A percentile compares a stretch with the other conserved stretches of the same genome.
Conservation (phyloP, 2,797 vertebrate genomes). For the Hydrolagus colliei region DNA sequence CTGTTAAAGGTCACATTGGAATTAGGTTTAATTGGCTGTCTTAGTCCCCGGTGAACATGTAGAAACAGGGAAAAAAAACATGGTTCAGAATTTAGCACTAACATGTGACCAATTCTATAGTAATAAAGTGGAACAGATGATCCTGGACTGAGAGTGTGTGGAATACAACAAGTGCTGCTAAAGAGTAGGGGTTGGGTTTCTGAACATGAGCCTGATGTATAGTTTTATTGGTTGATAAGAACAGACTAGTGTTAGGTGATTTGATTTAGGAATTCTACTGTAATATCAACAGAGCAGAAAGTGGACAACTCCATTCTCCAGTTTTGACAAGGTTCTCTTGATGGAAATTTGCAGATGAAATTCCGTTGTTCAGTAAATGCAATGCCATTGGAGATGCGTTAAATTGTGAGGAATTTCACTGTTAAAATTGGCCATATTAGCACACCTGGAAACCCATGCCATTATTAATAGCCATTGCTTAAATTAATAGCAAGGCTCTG, state of each 20-base stretch:
- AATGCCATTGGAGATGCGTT: too few species aligned
- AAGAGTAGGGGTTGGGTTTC: background rate
- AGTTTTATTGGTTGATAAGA: constrained; percentile 5
- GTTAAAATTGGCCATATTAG: too few species aligned
- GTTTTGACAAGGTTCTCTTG: too few species aligned
- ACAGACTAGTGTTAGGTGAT: background rate
- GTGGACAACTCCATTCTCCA: background rate
- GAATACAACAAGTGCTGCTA: background rate
- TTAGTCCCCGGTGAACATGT: constrained; percentile 22
- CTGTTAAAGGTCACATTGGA: constrained; percentile 30
- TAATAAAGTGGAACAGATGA: constrained; percentile 28
- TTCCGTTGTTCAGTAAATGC: too few species aligned
- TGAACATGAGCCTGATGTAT: constrained; percentile 9
- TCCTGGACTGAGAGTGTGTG: constrained; percentile 7
- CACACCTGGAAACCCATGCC: too few species aligned
- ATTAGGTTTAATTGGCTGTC: constrained; percentile 26
- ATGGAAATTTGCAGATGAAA: too few species aligned
- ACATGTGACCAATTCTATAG: constrained; percentile 8
- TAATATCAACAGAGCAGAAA: background rate
- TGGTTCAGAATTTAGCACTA: constrained; percentile 8
- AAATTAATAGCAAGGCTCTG: too few species aligned
- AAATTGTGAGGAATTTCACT: too few species aligned
- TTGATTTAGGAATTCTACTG: constrained; percentile 19
- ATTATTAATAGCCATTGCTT: too few species aligned
- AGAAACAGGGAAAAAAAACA: background rate